Evolutionary conservation across 1,140 invertebrate genomes (phyloP).

Genomic region (Hycleus phaleratus): DNA sequence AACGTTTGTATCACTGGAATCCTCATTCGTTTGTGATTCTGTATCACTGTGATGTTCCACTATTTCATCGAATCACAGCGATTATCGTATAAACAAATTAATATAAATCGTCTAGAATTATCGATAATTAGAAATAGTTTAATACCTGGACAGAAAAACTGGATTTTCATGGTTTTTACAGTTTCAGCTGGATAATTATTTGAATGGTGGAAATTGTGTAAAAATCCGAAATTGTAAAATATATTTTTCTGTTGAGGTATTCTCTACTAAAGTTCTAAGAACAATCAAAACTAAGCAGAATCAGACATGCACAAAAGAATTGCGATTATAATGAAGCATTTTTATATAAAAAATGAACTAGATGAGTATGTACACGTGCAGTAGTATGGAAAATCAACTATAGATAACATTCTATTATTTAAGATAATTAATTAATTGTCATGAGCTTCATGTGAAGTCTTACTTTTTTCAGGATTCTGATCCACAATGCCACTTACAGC

Average conservation of each 20-base stretch:
- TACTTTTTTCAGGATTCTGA: slow-evolving; percentile 61
- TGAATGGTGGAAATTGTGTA: no score
- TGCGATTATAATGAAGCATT: neutral
- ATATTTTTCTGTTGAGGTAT: slow-evolving; percentile 18
- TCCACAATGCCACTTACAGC: slow-evolving; percentile 76
- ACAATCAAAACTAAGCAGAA: slow-evolving; percentile 2
- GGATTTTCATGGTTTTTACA: neutral
- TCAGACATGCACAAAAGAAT: neutral
- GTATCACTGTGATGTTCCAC: slow-evolving; percentile 80
- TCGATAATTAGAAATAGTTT: neutral
- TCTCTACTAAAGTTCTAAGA: neutral
- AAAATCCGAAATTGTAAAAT: slow-evolving; percentile 1
- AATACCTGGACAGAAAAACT: slow-evolving; percentile 18
- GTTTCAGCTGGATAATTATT: slow-evolving; percentile 15
- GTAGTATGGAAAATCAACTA: no score
- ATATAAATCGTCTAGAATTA: no score
- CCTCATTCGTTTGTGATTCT: slow-evolving; percentile 76
- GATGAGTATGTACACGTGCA: no score
- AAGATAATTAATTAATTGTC: slow-evolving; percentile 15
- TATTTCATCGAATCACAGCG: slow-evolving; percentile 32
- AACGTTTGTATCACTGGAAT: slow-evolving; percentile 65
- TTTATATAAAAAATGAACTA: no score
- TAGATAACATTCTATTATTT: no score
- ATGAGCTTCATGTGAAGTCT: slow-evolving; percentile 30
- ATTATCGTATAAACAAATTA: no score